A percentile compares a stretch with the other conserved stretches of the same genome.
Evolutionary conservation across 37 sponge, comb jelly and placozoan genomes (phyloP).

Genomic region (Axinella damicornis): DNA sequence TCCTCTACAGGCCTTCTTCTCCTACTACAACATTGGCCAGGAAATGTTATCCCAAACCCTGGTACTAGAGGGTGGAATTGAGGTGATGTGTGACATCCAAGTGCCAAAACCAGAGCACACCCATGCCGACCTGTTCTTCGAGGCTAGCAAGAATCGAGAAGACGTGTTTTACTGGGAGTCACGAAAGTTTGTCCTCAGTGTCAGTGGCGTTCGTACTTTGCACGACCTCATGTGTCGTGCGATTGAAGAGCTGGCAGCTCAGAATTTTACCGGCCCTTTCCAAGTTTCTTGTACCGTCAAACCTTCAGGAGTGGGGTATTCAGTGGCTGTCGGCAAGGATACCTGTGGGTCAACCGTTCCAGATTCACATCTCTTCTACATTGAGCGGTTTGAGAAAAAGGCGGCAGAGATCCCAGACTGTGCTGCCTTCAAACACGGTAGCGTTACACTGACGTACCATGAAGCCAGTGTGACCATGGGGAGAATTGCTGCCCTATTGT

Average conservation of each 20-base stretch:
- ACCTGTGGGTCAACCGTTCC: background rate
- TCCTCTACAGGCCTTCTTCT: slow-evolving; percentile 22
- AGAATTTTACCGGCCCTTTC: no score
- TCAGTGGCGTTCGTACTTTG: background rate
- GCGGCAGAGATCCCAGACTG: background rate
- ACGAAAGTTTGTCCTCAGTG: background rate
- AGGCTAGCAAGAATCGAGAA: background rate
- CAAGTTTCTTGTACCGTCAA: no score
- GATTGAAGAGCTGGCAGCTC: background rate
- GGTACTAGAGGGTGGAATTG: background rate
- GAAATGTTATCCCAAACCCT: no score
- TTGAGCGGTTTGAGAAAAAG: background rate
- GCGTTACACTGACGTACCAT: background rate
- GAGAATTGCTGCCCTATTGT: background rate
- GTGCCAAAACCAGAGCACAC: background rate
- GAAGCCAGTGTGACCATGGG: background rate
- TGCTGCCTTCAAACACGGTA: background rate
- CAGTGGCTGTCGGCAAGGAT: no score
- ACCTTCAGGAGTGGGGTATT: no score
- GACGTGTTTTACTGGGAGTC: slow-evolving; percentile 7
- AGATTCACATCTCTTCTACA: background rate
- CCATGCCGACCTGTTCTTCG: slow-evolving; percentile 14
- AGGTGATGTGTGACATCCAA: background rate
- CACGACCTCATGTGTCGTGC: background rate
- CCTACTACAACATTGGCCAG: background rate